Conservation (phyloP, 2,113 vertebrate genomes). For the Callorhinus ursinus region DNA sequence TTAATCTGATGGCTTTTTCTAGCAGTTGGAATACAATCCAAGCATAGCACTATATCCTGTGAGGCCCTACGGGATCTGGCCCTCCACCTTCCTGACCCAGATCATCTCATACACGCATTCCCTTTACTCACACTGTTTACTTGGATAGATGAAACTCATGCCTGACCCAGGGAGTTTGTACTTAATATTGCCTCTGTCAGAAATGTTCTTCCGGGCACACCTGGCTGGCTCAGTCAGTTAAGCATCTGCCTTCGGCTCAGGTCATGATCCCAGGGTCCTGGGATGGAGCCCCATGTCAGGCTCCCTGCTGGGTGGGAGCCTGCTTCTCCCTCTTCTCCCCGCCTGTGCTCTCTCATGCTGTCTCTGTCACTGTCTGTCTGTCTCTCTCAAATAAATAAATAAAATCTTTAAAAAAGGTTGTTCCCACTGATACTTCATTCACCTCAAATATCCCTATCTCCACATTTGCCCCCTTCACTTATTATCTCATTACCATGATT, state of each 20-base stretch:
- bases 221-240: too few relatives aligned
- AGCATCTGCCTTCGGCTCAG: too few relatives aligned
- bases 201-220: background rate
- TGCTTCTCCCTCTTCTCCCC: too few relatives aligned
- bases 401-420: background rate
- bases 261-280: too few relatives aligned
- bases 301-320: too few relatives aligned
- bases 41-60: accelerated
- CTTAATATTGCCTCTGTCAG: background rate
- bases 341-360: too few relatives aligned
- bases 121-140: background rate
- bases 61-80: background rate
- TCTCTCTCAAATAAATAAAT: too few relatives aligned
- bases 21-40: background rate
- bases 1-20: background rate
- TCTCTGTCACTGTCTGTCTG: too few relatives aligned
- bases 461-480: background rate
- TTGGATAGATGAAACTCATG: background rate
- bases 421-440: background rate
- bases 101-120: background rate
- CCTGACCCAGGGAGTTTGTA: background rate
- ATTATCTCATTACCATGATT: background rate
- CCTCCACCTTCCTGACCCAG: background rate
- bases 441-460: background rate
- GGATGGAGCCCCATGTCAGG: too few relatives aligned